Conservation (phyloP, 2,797 vertebrate species). For the Anguilla anguilla region DNA sequence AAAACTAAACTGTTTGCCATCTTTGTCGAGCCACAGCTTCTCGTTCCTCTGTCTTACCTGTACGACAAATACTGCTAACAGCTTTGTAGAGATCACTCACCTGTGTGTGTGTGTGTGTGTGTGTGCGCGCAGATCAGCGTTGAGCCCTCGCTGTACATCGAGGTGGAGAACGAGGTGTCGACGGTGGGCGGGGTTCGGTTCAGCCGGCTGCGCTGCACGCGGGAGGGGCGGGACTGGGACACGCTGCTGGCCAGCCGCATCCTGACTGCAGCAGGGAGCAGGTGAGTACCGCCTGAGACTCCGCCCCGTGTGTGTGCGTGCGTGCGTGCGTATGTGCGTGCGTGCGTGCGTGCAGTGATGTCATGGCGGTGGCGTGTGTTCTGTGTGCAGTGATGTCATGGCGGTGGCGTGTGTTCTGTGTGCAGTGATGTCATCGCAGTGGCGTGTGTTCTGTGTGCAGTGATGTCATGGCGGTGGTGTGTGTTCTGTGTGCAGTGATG, state of each 20-base stretch:
- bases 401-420: not conserved
- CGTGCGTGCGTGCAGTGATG: too few relatives aligned
- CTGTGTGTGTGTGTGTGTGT: conserved; percentile 27
- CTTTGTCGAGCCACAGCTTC: too few relatives aligned
- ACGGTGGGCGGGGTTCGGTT: conserved; percentile 82
- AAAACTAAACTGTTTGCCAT: too few relatives aligned
- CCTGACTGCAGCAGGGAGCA: conserved; percentile 86
- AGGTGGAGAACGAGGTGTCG: conserved; percentile 93
- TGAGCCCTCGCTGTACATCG: conserved; percentile 88
- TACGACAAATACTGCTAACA: too few relatives aligned
- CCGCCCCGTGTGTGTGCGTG: not conserved
- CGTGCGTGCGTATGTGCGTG: not conserved
- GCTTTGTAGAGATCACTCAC: not conserved
- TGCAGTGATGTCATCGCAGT: not conserved
- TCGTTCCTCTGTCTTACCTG: too few relatives aligned
- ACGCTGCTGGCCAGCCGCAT: conserved; percentile 86
- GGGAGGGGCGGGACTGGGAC: conserved; percentile 91
- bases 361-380: too few relatives aligned
- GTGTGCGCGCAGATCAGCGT: conserved; percentile 79
- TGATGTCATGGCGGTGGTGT: too few relatives aligned
- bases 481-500: not conserved
- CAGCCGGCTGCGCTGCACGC: conserved; percentile 89
- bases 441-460: not conserved
- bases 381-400: not conserved
- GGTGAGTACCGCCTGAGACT: conserved; percentile 65